These are phyloP conservation scores for Cynaeus angustus DNA, from an alignment of 2,888 invertebrate species.

Conservation along the genomic window DNA sequence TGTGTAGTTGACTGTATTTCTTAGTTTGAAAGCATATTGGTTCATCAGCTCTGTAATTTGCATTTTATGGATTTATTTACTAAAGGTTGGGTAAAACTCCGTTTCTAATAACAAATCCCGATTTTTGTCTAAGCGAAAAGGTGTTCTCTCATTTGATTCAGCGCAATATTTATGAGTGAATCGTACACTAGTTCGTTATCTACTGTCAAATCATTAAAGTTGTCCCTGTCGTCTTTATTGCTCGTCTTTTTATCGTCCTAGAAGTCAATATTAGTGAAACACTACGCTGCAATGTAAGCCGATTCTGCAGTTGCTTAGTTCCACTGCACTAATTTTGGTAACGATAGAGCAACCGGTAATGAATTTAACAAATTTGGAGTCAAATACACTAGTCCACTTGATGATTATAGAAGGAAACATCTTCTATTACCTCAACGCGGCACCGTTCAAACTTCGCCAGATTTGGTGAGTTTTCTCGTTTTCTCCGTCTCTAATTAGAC, in stretches of 20 bases:
- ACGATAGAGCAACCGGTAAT: constrained; percentile 32
- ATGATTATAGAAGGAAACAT: constrained; percentile 54
- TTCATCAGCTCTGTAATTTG: constrained; percentile 34
- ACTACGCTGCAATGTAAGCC: constrained; percentile 30
- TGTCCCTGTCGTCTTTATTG: constrained; percentile 11
- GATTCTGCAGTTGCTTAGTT: constrained; percentile 24
- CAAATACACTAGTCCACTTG: constrained; percentile 49
- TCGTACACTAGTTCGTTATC: no score
- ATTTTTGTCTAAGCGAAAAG: no score
- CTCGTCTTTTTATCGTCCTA: constrained; percentile 6
- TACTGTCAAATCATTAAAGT: not conserved
- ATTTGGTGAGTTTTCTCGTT: constrained; percentile 66
- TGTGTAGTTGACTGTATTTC: constrained; percentile 24
- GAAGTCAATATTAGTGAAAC: constrained; percentile 45
- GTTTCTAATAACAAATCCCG: constrained; percentile 14
- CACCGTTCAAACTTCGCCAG: constrained; percentile 62
- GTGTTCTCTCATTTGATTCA: no score
- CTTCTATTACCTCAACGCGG: constrained; percentile 60
- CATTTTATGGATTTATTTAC: constrained; percentile 41
- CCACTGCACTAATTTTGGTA: constrained; percentile 36
- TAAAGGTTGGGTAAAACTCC: constrained; percentile 25
- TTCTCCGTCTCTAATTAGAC: constrained; percentile 65
- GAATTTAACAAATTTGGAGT: constrained; percentile 40
- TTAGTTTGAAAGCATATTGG: constrained; percentile 29
- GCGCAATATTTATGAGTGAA: no score